Percentiles rank a stretch among this genome's conserved stretches.
Conservation (phyloP, 2,888 invertebrate species). For the Parasteatoda lunata region DNA sequence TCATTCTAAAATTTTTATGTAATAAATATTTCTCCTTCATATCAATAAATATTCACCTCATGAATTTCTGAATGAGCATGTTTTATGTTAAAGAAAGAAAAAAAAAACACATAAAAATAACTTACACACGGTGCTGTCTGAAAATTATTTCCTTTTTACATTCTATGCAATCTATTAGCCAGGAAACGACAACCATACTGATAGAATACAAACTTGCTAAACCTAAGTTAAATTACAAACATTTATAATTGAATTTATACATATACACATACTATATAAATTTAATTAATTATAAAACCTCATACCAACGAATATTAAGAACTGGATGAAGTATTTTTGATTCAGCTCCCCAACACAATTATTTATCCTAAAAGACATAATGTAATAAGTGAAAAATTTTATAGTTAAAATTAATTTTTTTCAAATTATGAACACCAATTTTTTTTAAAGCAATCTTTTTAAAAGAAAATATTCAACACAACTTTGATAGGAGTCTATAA, state of each 20-base stretch:
- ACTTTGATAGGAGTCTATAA: no score
- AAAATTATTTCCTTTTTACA: conserved; percentile 81
- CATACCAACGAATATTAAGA: conserved; percentile 85
- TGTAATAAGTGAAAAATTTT: no score
- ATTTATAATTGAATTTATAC: neutral
- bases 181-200: conserved; percentile 82
- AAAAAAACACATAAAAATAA: conserved; percentile 70
- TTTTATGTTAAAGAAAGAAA: neutral
- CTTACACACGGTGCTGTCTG: conserved; percentile 85
- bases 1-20: no score
- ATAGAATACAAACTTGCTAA: conserved; percentile 79
- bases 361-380: conserved; percentile 81
- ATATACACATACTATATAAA: neutral
- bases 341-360: conserved; percentile 94
- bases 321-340: conserved; percentile 93
- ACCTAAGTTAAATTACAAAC: conserved; percentile 70
- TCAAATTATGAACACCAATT: no score
- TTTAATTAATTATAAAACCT: conserved; percentile 72
- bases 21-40: no score
- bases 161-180: conserved; percentile 81
- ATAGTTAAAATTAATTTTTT: no score
- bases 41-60: no score
- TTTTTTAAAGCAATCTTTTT: no score
- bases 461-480: no score
- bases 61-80: no score